Evolutionary conservation across 2,113 vertebrate species (phyloP), one percentile per base, ranked within the genome.

Genomic region (Cyanoderma ruficeps): DNA sequence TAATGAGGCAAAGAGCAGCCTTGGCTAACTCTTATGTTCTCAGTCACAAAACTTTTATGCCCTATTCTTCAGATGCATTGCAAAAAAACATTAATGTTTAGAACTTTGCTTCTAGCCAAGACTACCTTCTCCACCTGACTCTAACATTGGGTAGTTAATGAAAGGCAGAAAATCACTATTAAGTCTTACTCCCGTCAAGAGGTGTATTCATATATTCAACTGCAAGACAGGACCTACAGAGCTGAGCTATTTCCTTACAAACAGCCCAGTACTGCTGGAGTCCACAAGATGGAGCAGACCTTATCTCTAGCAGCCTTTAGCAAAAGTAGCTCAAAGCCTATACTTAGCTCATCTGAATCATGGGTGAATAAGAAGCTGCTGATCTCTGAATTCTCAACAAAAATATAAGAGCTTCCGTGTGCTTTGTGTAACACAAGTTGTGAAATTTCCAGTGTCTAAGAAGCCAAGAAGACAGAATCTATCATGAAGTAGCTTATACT

Each of bases 261-360:
- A 68, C 55, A 65, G 57, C 13, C 35, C 89, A 82, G 20, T 91
- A 72, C 86, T 30, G 47, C 35, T 72, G 39, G 31, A 79, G 33
- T 17, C 94, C 97, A 95, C 93, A 47, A 96, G 96, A 56, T 93
- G 96, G 96, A 93, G 83, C 31, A 90, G 72, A 89, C 84, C 21
- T 63, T 80, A 10, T 1, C 50, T 82, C 44, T 11, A 15, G 25
- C 65, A 49, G 15, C 39, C 37, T 49, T 23, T 1, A 68, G 63
- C 37, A 83, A 33, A 79, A 70, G 59, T 3, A 88, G 41, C 46
- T 87, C 49, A 78, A 46, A 89, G 64, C 49, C 85, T 87, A 35
- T 81, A 41, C 39, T 93, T 67, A 33, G 82, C 64, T 77, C 44
- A 3, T 27, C 68, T 82, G 94, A 96, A 70, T 90, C 78, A 84